Percentiles rank a stretch among this genome's conserved stretches.
These are phyloP conservation scores for Neosalanx taihuensis DNA, from an alignment of 2,797 vertebrate species.

Conservation along the genomic window DNA sequence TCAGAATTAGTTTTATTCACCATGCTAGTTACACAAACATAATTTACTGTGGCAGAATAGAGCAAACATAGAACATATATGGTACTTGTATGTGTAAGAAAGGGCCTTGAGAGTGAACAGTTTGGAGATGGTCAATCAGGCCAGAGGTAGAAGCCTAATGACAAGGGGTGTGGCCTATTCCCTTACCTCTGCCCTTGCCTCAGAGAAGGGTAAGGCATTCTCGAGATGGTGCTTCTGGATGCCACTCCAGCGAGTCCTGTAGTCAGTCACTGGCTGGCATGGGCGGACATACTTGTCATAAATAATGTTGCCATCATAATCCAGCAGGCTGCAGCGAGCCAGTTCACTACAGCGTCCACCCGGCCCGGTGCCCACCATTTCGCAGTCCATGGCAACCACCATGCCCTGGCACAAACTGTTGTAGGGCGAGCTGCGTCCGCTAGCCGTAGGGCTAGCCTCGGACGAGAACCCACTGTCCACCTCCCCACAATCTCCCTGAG, in stretches of 20 bases:
- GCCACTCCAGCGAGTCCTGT: slow-evolving; percentile 91
- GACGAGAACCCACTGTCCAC: slow-evolving; percentile 72
- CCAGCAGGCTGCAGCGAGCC: slow-evolving; percentile 89
- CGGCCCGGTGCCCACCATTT: slow-evolving; percentile 96
- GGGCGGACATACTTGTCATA: slow-evolving; percentile 89
- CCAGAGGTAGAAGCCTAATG: neutral
- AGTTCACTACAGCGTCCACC: slow-evolving; percentile 79
- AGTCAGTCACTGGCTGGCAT: slow-evolving; percentile 78
- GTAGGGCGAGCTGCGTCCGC: slow-evolving; percentile 65
- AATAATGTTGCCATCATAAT: slow-evolving; percentile 81
- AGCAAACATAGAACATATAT: too few species aligned
- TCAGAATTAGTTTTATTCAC: too few species aligned
- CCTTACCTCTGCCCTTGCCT: slow-evolving; percentile 85
- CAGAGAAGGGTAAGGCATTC: slow-evolving; percentile 74
- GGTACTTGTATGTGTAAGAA: too few species aligned
- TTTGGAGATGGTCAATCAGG: neutral
- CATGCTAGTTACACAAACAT: too few species aligned
- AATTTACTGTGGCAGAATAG: too few species aligned
- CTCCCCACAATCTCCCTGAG: slow-evolving; percentile 59
- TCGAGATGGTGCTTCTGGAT: slow-evolving; percentile 79
- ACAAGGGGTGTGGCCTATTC: neutral
- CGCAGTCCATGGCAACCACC: slow-evolving; percentile 89
- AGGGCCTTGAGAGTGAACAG: neutral
- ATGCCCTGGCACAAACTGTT: slow-evolving; percentile 31
- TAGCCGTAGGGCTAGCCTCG: slow-evolving; percentile 61